Evolutionary conservation across 2,888 invertebrate genomes (phyloP).

Genomic region (Campopleginae sp.): DNA sequence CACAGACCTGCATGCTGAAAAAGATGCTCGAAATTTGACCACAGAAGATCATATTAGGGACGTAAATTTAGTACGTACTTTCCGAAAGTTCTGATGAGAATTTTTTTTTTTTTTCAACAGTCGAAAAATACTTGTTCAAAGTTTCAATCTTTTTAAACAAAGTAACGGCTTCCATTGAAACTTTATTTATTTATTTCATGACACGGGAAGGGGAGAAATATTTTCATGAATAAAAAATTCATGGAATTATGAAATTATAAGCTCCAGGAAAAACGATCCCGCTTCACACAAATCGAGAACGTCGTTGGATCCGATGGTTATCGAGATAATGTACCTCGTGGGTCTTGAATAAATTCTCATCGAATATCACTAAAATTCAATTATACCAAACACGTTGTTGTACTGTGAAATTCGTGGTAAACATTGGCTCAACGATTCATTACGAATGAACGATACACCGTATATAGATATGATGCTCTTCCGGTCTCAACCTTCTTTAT

Average conservation of each 20-base stretch:
- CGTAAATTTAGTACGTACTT: not conserved
- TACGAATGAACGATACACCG: conserved; percentile 21
- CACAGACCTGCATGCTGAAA: not conserved
- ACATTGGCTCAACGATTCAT: conserved; percentile 39
- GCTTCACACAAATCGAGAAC: conserved; percentile 16
- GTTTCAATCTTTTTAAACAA: not conserved
- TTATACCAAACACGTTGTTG: conserved; percentile 41
- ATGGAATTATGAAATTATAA: not conserved
- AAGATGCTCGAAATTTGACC: conserved; percentile 17
- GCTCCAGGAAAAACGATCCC: not conserved
- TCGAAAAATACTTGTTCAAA: not conserved
- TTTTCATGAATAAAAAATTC: not conserved
- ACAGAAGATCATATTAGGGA: conserved; percentile 8
- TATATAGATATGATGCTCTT: conserved; percentile 2
- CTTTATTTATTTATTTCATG: not conserved
- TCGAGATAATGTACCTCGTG: conserved; percentile 33
- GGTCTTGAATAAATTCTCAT: conserved; percentile 55
- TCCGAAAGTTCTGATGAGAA: not conserved
- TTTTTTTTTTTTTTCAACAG: not conserved
- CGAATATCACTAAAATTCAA: conserved; percentile 56
- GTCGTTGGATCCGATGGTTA: conserved; percentile 20
- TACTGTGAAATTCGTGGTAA: conserved; percentile 39
- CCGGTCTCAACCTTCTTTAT: not conserved
- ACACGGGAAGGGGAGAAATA: not conserved
- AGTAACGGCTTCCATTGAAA: not conserved